Base-by-base conservation (phyloP, 2,888 invertebrate species). In the Hypolimnas misippus region DNA sequence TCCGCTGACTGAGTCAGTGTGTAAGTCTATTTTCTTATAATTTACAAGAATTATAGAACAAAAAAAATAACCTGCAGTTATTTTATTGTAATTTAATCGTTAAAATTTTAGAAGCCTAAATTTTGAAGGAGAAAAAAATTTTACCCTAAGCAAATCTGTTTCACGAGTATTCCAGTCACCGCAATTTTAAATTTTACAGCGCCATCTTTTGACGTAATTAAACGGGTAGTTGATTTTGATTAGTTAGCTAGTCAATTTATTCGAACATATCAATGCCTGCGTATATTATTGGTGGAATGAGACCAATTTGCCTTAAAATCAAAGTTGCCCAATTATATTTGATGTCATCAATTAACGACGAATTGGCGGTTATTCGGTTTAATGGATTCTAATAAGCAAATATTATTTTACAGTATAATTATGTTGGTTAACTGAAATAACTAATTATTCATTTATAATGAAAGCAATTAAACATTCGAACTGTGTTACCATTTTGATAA, bases 281-380 rank as follows among this genome's bases (percentile, higher is more conserved):
- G 12, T 21, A 21, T 42, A 21, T 21, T 42, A 19, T 42, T 42
- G n/a, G 12, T 46, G 8, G 44, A 19, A 42, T 17, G 10, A 42
- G 8, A 46, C 21, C 21, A 46, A 17, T 46, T 44, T 12, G 21
- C 19, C 17, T 19, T 21, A 46, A 46, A 46, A 46, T 46, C 44
- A 21, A 46, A 46, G 44, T 46, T 46, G 12, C 12, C 44, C 44
- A 21, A 46, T 46, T 46, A 46, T 46, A 46, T 44, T 44, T 12
- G 44, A 44, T n/a, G 44, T 3, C 44, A 21, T 10, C 44, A 46
- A 46, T 46, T 46, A 46, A 46, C n/a, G 21, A 46, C 12, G 12
- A 46, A 46, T 46, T 46, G 44, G 21, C 12, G 44, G 44, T 46
- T 46, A 46, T 10, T 6, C 12, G 44, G 12, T n/a, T 10, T 46